Evolutionary conservation across 2,888 invertebrate genomes (phyloP), one percentile per base, ranked within the genome.

Genomic region (Amblyjoppa proteus): DNA sequence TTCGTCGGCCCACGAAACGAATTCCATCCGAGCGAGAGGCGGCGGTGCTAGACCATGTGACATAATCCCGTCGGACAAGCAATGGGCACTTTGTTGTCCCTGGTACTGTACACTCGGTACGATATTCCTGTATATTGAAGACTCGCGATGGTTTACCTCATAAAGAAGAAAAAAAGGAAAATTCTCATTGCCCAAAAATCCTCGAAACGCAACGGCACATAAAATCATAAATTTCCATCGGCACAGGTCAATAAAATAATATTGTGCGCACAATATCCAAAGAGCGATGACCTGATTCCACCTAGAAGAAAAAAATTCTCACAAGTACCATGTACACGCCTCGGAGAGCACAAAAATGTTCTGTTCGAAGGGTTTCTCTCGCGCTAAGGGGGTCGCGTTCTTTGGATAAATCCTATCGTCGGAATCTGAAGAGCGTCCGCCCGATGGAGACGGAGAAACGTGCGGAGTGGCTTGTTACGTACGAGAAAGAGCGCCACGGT

Each of bases 11-110:
- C 41, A 86, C 89, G 87, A 88, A 87, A 79, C 85, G 83, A 89
- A 85, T 86, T 87, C 84, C 87, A 88, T 83, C 80, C 82, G 74
- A 74, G 88, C 88, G 85, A 83, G 86, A 85, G 88, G 88, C 77
- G 80, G 77, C 83, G 81, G 81, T 92, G 92, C 90, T 89, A 90
- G 91, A 92, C 91, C 92, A 91, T 91, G 92, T 91, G 92, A 92
- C 90, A 92, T 92, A 93, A 93, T 92, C 92, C 91, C 86, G 89
- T 91, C 87, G 90, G 89, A 88, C 88, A 83, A 84, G 88, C 88
- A 88, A 87, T 83, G 87, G 81, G 83, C 85, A 88, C 88, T 88
- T 88, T 85, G 79, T 80, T 76, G 79, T 88, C 64, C 83, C 56
- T 16, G 25, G 69, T 71, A 81, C 84, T 58, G 75, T 69, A 56